These are phyloP conservation scores for Eilema griseolum DNA, from an alignment of 2,888 invertebrate genomes.

Conservation along the genomic window DNA sequence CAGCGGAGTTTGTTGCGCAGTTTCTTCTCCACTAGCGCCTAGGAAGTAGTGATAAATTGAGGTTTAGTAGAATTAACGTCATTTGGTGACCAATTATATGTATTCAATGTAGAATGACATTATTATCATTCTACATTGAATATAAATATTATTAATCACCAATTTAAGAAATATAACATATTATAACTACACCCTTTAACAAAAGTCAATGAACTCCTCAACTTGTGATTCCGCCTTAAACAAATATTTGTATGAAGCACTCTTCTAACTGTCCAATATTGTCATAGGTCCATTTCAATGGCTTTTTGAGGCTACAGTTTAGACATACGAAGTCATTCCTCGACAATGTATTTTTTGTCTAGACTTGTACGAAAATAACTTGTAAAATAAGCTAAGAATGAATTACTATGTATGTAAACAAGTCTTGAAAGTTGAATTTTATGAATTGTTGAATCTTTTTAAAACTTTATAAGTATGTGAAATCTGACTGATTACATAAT, in stretches of 20 bases:
- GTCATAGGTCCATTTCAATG: conserved; percentile 8
- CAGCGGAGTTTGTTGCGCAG: too few relatives aligned
- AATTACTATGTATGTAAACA: conserved; percentile 1
- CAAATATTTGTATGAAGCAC: conserved; percentile 1
- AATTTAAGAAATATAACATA: background rate
- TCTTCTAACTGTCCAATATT: conserved; percentile 8
- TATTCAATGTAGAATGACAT: too few relatives aligned
- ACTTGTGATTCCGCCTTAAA: background rate
- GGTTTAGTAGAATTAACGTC: too few relatives aligned
- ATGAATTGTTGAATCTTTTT: background rate
- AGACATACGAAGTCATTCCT: background rate
- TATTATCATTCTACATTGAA: too few relatives aligned
- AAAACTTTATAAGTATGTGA: background rate
- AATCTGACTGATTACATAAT: too few relatives aligned
- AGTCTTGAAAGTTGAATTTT: background rate
- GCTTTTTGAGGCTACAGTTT: background rate
- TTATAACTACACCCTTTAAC: background rate
- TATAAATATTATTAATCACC: too few relatives aligned
- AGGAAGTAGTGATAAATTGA: too few relatives aligned
- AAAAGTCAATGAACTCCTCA: background rate
- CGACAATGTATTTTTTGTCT: background rate
- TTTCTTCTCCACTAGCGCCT: too few relatives aligned
- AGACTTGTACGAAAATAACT: too few relatives aligned
- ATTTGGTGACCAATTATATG: too few relatives aligned
- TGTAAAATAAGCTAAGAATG: background rate